Evolutionary conservation across 2,888 invertebrate species (phyloP), one percentile per base, ranked within the genome.

Genomic region (Cephonodes hylas): DNA sequence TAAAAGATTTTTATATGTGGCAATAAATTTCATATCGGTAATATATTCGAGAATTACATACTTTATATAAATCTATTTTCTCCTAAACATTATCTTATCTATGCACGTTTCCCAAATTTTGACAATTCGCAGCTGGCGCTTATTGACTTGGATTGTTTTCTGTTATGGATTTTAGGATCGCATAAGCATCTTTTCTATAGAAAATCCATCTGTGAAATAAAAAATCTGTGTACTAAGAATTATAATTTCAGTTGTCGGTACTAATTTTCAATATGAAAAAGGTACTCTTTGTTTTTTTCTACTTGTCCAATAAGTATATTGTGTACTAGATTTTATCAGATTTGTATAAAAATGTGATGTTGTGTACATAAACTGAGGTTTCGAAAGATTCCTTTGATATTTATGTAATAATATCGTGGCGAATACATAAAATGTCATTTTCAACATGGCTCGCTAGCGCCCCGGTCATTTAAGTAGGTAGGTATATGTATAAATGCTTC

Each of bases 101-200:
- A 42, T 23, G 42, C n/a, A 53, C 34, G 22, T 57, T 38, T 59
- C 25, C 53, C 48, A 7, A 66, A 71, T 75, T 82, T 87, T 90
- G 89, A 90, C 90, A 86, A 83, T 75, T 89, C 83, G 90, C 89
- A 91, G 90, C 90, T 91, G 91, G 86, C 82, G 81, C 80, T 83
- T 76, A 79, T 75, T 76, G 75, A 77, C 77, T 68, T 61, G 27
- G 25, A 64, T 65, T 77, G 84, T 83, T 85, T 84, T 84, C 81
- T 84, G 80, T 81, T 82, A 77, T 79, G 76, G 75, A 80, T 80
- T 83, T 83, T 81, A 75, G 71, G 72, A 76, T 79, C 74, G 65
- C 71, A 76, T 66, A 73, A 77, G 72, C 74, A 64, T 72, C 74
- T 68, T 68, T 78, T 61, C 31, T 45, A 42, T 18, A 38, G 22